A percentile compares a stretch with the other conserved stretches of the same genome.
phyloP scores from a whole-genome alignment of 1,140 invertebrate genomes.

The Matsumurasca onukii region DNA sequence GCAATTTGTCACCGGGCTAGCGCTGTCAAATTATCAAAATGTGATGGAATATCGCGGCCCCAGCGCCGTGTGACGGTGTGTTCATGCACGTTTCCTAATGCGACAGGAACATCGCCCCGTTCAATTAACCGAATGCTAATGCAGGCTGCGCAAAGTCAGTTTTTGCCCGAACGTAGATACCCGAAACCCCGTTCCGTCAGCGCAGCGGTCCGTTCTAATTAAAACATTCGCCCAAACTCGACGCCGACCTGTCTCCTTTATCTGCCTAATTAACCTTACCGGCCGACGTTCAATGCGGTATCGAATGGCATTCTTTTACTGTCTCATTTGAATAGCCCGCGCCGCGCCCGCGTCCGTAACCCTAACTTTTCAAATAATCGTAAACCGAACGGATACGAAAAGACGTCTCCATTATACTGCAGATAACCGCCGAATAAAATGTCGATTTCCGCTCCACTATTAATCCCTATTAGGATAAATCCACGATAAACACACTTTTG shows the following conservation, averaged over 20 bases:
- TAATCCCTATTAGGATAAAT: too few relatives aligned
- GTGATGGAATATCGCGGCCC: slow-evolving; percentile 1
- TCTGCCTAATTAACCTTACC: slow-evolving; percentile 17
- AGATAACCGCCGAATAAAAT: too few relatives aligned
- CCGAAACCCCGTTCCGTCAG: neutral
- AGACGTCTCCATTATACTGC: slow-evolving; percentile 3
- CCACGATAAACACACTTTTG: too few relatives aligned
- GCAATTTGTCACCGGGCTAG: slow-evolving; percentile 13
- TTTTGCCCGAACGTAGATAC: neutral
- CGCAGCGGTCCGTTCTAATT: slow-evolving; percentile 3
- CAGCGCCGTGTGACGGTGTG: neutral
- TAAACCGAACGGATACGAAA: neutral
- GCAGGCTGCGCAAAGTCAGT: too few relatives aligned
- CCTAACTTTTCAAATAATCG: slow-evolving; percentile 12
- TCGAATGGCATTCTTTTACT: slow-evolving; percentile 23
- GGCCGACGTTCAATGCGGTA: neutral
- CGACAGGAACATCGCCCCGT: slow-evolving; percentile 14
- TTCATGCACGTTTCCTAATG: neutral
- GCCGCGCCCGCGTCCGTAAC: neutral
- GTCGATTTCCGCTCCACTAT: too few relatives aligned
- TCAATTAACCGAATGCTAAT: slow-evolving; percentile 25
- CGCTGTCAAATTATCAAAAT: slow-evolving; percentile 19
- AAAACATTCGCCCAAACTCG: slow-evolving; percentile 16
- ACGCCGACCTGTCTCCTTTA: slow-evolving; percentile 10
- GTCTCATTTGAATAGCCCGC: slow-evolving; percentile 19